These are phyloP conservation scores for Eurytoma adleriae DNA, from an alignment of 2,888 invertebrate species.

Conservation along the genomic window DNA sequence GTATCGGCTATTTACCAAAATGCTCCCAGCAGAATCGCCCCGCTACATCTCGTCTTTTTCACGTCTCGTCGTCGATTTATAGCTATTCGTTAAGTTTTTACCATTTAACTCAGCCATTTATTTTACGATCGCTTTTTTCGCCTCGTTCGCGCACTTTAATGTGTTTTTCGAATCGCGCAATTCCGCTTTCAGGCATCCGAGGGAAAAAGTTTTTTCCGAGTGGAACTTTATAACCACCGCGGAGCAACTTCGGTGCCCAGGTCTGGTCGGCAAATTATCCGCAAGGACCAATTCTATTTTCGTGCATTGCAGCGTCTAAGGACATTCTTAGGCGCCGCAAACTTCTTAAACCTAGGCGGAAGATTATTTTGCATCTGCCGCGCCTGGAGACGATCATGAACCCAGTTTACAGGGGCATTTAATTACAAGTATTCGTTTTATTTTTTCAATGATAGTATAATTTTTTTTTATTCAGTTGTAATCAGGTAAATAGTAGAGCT, in stretches of 20 bases:
- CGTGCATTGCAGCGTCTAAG: not conserved
- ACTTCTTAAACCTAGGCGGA: not conserved
- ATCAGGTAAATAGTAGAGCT: no score
- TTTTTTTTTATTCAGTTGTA: no score
- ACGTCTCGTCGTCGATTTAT: slow-evolving; percentile 1
- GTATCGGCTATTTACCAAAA: not conserved
- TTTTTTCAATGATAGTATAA: no score
- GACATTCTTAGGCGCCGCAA: not conserved
- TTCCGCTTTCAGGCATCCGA: no score
- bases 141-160: not conserved
- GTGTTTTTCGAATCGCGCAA: no score
- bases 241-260: not conserved
- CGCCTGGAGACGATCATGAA: slow-evolving; percentile 4
- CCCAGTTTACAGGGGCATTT: not conserved
- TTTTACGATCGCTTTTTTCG: not conserved
- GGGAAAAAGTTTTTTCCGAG: slow-evolving; percentile 1
- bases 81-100: slow-evolving; percentile 30
- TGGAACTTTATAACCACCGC: not conserved
- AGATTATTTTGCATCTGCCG: slow-evolving; percentile 15
- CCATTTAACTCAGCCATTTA: not conserved
- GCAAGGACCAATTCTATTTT: slow-evolving; percentile 7
- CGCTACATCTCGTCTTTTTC: not conserved
- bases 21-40: not conserved
- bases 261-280: not conserved
- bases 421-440: no score